phyloP scores from a whole-genome alignment of 92 coral and sea anemone species.

The Anthopleura xanthogrammica region DNA sequence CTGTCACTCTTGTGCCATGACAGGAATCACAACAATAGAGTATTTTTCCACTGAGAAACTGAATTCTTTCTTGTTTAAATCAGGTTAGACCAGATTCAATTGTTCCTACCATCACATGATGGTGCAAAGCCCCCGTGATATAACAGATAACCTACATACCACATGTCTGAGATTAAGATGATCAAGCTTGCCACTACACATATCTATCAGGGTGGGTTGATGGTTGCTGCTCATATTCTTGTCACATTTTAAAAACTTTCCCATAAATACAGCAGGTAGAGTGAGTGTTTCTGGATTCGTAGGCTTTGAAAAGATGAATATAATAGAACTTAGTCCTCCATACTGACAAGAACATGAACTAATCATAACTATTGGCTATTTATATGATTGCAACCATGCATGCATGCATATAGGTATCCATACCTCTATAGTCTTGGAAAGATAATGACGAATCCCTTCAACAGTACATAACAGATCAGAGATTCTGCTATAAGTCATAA shows the following conservation, averaged over 20 bases:
- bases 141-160: constrained; percentile 38
- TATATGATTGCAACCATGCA: too few relatives aligned
- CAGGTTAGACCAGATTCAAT: too few relatives aligned
- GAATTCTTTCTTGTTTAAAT: too few relatives aligned
- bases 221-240: background rate
- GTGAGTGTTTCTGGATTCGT: constrained; percentile 57
- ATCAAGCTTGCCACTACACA: constrained; percentile 74
- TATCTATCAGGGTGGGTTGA: constrained; percentile 54
- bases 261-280: constrained; percentile 63
- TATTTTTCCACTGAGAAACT: too few relatives aligned
- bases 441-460: constrained; percentile 44
- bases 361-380: background rate
- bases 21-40: too few relatives aligned
- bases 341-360: background rate
- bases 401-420: background rate
- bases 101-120: too few relatives aligned
- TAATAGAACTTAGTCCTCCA: background rate
- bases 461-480: constrained; percentile 42
- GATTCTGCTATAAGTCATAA: background rate
- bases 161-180: constrained; percentile 81
- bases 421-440: constrained; percentile 60
- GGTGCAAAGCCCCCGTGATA: too few relatives aligned
- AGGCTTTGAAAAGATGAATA: constrained; percentile 21
- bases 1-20: too few relatives aligned
- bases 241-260: constrained; percentile 55